Percentiles rank a stretch among this genome's conserved stretches.
These are phyloP conservation scores for Ctenicera cuprea DNA, from an alignment of 2,888 invertebrate species.

Conservation along the genomic window DNA sequence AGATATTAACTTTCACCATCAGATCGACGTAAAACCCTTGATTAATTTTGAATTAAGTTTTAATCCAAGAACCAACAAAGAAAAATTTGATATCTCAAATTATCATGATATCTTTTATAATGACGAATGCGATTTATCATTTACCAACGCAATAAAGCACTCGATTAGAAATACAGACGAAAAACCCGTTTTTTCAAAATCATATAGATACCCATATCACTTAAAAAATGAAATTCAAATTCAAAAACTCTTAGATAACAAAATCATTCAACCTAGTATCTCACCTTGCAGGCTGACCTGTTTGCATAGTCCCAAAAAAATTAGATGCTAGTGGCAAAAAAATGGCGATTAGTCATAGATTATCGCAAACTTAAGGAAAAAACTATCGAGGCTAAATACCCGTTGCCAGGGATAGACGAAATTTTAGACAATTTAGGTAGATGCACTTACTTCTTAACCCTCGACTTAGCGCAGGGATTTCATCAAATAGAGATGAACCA, in stretches of 20 bases:
- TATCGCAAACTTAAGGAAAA: slow-evolving; percentile 52
- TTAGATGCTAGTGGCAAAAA: slow-evolving; percentile 48
- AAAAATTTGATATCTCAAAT: slow-evolving; percentile 15
- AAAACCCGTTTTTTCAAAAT: slow-evolving; percentile 43
- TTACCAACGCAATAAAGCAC: slow-evolving; percentile 48
- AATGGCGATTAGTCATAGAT: slow-evolving; percentile 55
- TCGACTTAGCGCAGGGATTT: slow-evolving; percentile 60
- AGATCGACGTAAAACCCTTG: background rate
- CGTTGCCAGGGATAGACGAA: slow-evolving; percentile 58
- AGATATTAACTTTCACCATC: slow-evolving; percentile 25
- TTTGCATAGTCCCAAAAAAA: slow-evolving; percentile 54
- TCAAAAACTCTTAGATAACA: slow-evolving; percentile 51
- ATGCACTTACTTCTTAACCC: slow-evolving; percentile 58
- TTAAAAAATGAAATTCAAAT: slow-evolving; percentile 49
- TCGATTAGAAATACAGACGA: slow-evolving; percentile 45
- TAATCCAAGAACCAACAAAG: background rate
- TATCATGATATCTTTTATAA: slow-evolving; percentile 42
- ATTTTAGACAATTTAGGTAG: slow-evolving; percentile 59
- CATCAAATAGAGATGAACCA: slow-evolving; percentile 61
- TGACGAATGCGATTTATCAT: slow-evolving; percentile 38
- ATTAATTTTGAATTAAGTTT: background rate
- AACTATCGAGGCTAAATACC: slow-evolving; percentile 53
- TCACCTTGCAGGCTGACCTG: slow-evolving; percentile 55
- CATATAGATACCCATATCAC: slow-evolving; percentile 46
- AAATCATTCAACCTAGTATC: slow-evolving; percentile 53